These are phyloP conservation scores for Resseliella maxima DNA, from an alignment of 2,888 invertebrate genomes.

Conservation along the genomic window DNA sequence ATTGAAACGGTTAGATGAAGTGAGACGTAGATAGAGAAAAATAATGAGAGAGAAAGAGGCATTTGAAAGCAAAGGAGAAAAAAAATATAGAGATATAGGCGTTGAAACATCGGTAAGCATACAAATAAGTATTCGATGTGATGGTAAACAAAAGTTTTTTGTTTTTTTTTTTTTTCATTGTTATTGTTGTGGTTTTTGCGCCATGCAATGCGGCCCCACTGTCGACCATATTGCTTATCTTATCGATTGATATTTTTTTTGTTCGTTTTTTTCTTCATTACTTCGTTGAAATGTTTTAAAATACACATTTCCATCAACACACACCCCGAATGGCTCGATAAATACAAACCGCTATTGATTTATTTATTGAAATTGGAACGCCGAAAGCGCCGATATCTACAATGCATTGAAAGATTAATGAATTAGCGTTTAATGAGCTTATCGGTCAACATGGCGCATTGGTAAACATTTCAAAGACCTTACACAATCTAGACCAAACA, in stretches of 20 bases:
- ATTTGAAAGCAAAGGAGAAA: background rate
- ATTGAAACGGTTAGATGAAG: background rate
- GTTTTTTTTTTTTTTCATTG: background rate
- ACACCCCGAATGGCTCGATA: background rate
- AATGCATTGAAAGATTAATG: constrained; percentile 38
- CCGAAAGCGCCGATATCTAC: background rate
- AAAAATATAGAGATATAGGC: background rate
- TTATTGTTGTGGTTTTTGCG: background rate
- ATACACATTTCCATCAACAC: background rate
- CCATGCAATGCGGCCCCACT: background rate
- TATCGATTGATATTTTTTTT: constrained; percentile 14
- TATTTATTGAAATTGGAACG: constrained; percentile 51
- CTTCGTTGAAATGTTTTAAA: background rate
- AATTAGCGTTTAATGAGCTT: constrained; percentile 45
- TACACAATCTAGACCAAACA: constrained; percentile 51
- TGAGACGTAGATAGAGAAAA: background rate
- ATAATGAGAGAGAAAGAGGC: background rate
- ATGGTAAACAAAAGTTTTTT: constrained; percentile 19
- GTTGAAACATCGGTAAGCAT: constrained; percentile 19
- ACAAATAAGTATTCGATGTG: constrained; percentile 47
- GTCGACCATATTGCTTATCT: constrained; percentile 37
- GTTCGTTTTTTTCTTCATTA: background rate
- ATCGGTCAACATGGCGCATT: constrained; percentile 43
- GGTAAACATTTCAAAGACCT: constrained; percentile 36
- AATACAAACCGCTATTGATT: constrained; percentile 15